These are phyloP conservation scores for Leptothorax acervorum DNA, from an alignment of 2,888 invertebrate species.

Conservation along the genomic window DNA sequence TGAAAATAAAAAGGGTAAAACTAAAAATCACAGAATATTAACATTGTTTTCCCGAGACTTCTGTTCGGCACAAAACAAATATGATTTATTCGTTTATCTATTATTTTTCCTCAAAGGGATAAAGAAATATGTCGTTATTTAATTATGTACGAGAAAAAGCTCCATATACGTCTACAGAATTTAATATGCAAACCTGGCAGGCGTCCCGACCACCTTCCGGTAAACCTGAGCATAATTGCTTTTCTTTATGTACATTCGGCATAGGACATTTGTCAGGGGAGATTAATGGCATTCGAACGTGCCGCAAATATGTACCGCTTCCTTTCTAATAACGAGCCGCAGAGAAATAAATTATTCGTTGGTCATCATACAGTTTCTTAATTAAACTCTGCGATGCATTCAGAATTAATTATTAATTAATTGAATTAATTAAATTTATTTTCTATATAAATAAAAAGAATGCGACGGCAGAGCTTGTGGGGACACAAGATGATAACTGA, in stretches of 20 bases:
- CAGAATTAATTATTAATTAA: neutral
- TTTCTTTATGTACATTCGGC: constrained; percentile 40
- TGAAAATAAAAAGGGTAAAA: neutral
- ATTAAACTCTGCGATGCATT: neutral
- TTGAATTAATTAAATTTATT: neutral
- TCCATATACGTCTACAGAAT: neutral
- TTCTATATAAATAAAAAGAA: neutral
- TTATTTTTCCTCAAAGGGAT: neutral
- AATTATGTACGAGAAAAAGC: neutral
- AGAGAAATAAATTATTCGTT: constrained; percentile 22
- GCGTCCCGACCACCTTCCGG: constrained; percentile 77
- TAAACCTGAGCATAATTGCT: constrained; percentile 78
- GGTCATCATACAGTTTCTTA: neutral
- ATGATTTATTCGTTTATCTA: neutral
- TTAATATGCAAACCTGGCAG: constrained; percentile 75
- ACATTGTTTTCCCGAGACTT: neutral
- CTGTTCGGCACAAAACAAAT: neutral
- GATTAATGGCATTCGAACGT: constrained; percentile 75
- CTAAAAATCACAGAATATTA: neutral
- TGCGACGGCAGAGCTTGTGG: neutral
- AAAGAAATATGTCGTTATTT: neutral
- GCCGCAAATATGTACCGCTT: constrained; percentile 69
- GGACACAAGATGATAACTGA: neutral
- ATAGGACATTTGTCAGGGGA: constrained; percentile 63
- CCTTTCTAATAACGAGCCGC: constrained; percentile 53